Base-by-base conservation (phyloP, 1,140 invertebrate species). In the Drosophila orosa region DNA sequence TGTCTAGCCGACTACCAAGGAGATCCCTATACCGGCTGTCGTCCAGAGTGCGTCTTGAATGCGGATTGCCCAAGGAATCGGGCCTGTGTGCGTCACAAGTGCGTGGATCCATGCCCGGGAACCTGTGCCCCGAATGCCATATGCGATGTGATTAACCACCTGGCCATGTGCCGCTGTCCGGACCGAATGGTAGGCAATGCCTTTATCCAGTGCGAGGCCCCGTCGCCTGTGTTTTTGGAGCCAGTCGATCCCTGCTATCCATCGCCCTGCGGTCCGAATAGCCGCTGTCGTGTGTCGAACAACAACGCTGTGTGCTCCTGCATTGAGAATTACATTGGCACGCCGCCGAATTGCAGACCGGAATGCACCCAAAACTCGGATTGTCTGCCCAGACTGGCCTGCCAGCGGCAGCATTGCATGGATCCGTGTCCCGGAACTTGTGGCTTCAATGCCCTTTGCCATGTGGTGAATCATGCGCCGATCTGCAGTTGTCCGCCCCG, bases 291-390 rank as follows among this genome's bases (percentile, higher is more conserved):
- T 7, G 92, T 92, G 24, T 50, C 89, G 3, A 94, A 94, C 66
- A 93, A 92, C 24, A 93, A 92, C 39, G 94, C 94, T 17, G 94
- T 94, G 2, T 96, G 95, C 80, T 92, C 93, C 37, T 96, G 95
- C 81, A 91, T 93, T 29, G 79, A 92, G 52, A 93, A 94, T 58
- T 95, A 93, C 83, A 92, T 93, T 59, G 95, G 95, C 9, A 94
- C 95, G 91, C 95, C 95, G 24, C 96, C 96, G 2, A 96, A 95
- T 73, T 97, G 96, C 91, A 93, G 96, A 82, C 96, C 96, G 7
- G 96, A 97, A 92, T 97, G 96, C 92, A 94, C 95, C 5, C 95
- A 96, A 58, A 97, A 96, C 85, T 95, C 96, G 45, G 96, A 97
- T 84, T 97, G 97, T 90, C 93, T 96, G 1, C 95, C 95, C 44